Conservation (phyloP, 2,797 vertebrate genomes). For the Taeniopygia guttata region DNA sequence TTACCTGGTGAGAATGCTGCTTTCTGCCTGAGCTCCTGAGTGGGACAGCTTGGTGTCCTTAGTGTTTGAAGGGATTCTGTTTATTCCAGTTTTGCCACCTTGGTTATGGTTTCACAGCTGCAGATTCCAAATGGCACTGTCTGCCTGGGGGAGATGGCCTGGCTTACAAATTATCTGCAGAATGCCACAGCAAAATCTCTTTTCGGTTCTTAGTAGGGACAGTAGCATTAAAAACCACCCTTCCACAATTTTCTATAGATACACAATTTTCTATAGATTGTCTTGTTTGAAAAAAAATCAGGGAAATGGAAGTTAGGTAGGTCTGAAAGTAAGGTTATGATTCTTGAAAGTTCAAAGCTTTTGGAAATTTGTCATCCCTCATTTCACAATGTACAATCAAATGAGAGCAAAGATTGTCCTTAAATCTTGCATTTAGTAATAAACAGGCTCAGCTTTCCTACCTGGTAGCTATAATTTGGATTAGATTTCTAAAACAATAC, state of each 20-base stretch:
- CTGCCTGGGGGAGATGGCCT: background rate
- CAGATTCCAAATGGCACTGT: background rate
- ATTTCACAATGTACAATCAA: background rate
- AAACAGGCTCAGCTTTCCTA: background rate
- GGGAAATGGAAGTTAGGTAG: rapidly evolving
- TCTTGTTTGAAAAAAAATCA: background rate
- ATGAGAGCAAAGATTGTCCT: background rate
- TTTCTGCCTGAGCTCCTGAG: background rate
- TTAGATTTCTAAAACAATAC: background rate
- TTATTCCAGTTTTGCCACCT: background rate
- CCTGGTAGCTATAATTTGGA: background rate
- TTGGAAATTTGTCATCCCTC: background rate
- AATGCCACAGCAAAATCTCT: background rate
- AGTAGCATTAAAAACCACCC: background rate
- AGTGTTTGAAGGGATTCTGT: background rate
- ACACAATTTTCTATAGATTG: background rate
- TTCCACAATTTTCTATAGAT: background rate
- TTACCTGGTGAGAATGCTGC: background rate
- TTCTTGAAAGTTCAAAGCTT: background rate
- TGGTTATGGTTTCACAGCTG: background rate
- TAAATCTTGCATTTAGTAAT: background rate
- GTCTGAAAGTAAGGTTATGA: background rate
- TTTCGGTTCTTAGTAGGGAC: background rate
- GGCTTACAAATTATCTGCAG: background rate
- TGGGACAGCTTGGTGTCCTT: background rate